Percentiles rank a stretch among this genome's conserved stretches.
These are phyloP conservation scores for Oscheius sp. DNA, from an alignment of 2,888 invertebrate species.

Conservation along the genomic window DNA sequence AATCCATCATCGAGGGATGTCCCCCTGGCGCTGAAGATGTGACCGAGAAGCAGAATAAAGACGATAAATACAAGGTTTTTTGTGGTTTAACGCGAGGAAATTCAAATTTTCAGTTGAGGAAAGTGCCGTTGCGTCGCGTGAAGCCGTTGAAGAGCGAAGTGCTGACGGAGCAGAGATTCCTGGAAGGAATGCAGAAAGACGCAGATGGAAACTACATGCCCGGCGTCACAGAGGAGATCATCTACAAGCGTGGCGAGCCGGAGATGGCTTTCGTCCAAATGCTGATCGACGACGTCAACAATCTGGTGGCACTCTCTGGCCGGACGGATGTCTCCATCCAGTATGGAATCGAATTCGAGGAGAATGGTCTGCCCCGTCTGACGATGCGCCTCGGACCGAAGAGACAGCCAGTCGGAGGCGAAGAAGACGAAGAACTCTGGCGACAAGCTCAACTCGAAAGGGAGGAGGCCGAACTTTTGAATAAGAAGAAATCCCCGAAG, in stretches of 20 bases:
- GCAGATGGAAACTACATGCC: background rate
- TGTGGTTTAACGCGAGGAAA: too few species aligned
- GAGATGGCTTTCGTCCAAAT: background rate
- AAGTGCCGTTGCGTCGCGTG: too few species aligned
- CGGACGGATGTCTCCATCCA: background rate
- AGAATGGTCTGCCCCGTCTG: too few species aligned
- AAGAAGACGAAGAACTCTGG: too few species aligned
- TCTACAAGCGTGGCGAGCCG: background rate
- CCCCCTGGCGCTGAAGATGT: background rate
- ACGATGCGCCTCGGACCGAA: too few species aligned
- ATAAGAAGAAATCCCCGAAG: too few species aligned
- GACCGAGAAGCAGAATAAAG: background rate
- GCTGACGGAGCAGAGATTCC: background rate
- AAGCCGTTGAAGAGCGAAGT: background rate
- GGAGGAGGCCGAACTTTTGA: too few species aligned
- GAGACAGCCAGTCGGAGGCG: too few species aligned
- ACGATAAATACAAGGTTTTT: too few species aligned
- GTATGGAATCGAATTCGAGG: slow-evolving; percentile 1
- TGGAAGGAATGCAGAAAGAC: background rate
- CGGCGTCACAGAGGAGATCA: background rate
- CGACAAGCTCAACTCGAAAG: too few species aligned
- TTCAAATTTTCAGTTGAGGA: too few species aligned
- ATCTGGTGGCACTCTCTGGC: background rate
- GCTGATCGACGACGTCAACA: background rate
- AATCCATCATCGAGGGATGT: background rate